phyloP scores from a whole-genome alignment of 2,113 vertebrate species.

The Accipiter cooperii region DNA sequence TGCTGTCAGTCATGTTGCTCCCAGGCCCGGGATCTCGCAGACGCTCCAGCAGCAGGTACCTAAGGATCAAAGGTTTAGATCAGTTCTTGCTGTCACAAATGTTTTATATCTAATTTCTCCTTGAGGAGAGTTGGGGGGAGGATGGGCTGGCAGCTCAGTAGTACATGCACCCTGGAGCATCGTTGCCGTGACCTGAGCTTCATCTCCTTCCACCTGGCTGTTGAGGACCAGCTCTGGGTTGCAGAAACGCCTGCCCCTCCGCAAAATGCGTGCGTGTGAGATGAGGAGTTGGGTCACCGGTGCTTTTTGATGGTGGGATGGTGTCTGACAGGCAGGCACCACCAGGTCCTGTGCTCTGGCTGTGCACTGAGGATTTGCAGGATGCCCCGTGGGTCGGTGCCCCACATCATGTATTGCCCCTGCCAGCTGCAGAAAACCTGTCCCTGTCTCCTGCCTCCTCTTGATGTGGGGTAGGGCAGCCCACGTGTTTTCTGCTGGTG shows the following conservation, averaged over 20 bases:
- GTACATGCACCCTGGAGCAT: not conserved
- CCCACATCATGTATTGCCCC: not conserved
- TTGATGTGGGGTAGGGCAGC: not conserved
- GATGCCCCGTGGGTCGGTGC: not conserved
- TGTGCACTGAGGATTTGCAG: not conserved
- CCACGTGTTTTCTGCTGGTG: not conserved
- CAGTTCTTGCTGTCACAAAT: constrained; percentile 24
- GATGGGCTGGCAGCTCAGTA: not conserved
- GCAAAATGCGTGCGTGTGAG: not conserved
- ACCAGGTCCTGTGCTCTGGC: not conserved
- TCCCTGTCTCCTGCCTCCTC: not conserved
- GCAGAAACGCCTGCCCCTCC: not conserved
- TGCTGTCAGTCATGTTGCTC: constrained; percentile 10
- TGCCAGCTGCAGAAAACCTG: not conserved
- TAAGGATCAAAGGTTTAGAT: constrained; percentile 54
- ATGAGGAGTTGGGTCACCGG: not conserved
- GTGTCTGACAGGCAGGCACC: not conserved
- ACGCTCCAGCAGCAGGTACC: not conserved
- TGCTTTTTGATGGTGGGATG: not conserved
- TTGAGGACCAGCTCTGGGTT: not conserved
- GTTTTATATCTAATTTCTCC: constrained; percentile 30
- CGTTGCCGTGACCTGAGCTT: not conserved
- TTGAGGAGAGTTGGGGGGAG: not conserved
- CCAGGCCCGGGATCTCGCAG: not conserved
- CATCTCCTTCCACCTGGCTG: fast-evolving